phyloP scores from a whole-genome alignment of 2,113 vertebrate genomes.

The Ariopsis seemanni region DNA sequence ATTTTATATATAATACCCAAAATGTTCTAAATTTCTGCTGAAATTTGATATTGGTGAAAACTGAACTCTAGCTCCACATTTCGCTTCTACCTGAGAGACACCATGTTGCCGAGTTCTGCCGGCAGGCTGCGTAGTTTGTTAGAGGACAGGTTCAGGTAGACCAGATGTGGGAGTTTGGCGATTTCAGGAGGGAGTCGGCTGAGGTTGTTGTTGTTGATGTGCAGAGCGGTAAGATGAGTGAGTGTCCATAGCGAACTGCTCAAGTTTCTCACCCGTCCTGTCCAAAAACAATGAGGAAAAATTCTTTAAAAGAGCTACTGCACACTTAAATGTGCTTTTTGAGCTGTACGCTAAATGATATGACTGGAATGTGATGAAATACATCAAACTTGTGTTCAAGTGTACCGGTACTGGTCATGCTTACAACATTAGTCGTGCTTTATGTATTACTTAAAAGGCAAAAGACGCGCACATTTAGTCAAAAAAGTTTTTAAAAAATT shows the following conservation, averaged over 20 bases:
- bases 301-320: neutral
- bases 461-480: too few relatives aligned
- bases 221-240: constrained; percentile 94
- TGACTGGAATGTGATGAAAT: too few relatives aligned
- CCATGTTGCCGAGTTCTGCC: constrained; percentile 99
- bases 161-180: constrained; percentile 95
- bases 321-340: too few relatives aligned
- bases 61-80: neutral
- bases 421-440: too few relatives aligned
- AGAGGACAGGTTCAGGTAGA: constrained; percentile 98
- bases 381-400: too few relatives aligned
- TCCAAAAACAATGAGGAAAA: neutral
- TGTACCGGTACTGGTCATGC: too few relatives aligned
- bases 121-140: constrained; percentile 99
- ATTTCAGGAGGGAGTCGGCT: constrained; percentile 97
- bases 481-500: too few relatives aligned
- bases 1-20: neutral
- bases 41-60: neutral
- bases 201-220: constrained; percentile 98
- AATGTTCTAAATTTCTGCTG: neutral
- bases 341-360: too few relatives aligned
- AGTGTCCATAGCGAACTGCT: constrained; percentile 93
- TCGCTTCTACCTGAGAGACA: constrained; percentile 91
- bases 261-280: constrained; percentile 93
- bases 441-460: too few relatives aligned